A percentile compares a stretch with the other conserved stretches of the same genome.
phyloP scores from a whole-genome alignment of 2,888 invertebrate species.

The Corythucha ciliata region DNA sequence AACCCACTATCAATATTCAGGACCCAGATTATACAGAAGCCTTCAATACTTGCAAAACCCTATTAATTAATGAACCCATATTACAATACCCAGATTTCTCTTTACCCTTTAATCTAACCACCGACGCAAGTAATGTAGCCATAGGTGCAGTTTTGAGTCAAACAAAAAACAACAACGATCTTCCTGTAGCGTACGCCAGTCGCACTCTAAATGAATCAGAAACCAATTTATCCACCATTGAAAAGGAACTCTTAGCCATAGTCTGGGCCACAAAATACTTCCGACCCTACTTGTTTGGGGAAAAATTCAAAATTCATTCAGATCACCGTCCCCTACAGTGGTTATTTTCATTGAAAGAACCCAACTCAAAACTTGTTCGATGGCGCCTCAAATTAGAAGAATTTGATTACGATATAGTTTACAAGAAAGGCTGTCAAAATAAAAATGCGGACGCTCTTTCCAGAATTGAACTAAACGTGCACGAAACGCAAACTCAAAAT shows the following conservation, averaged over 20 bases:
- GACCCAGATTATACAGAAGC: no score
- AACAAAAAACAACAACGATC: no score
- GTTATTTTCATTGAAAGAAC: constrained; percentile 19
- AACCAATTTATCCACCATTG: constrained; percentile 35
- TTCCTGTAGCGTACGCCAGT: constrained; percentile 38
- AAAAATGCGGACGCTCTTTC: constrained; percentile 13
- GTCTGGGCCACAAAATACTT: constrained; percentile 37
- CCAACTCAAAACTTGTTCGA: background rate
- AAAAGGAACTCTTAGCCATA: constrained; percentile 39
- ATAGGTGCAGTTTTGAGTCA: no score
- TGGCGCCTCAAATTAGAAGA: constrained; percentile 19
- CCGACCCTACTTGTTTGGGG: constrained; percentile 34
- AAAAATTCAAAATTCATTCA: constrained; percentile 32
- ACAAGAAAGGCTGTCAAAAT: constrained; percentile 15
- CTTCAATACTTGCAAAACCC: no score
- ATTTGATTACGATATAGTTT: constrained; percentile 16
- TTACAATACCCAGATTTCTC: no score
- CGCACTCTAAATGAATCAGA: constrained; percentile 37
- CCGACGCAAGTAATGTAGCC: no score
- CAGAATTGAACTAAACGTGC: no score
- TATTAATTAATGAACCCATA: no score
- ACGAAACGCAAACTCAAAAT: no score
- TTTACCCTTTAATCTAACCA: no score
- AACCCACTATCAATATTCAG: no score
- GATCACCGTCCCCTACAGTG: constrained; percentile 18